These are phyloP conservation scores for Oriolus oriolus DNA, from an alignment of 2,113 vertebrate species.

Conservation along the genomic window DNA sequence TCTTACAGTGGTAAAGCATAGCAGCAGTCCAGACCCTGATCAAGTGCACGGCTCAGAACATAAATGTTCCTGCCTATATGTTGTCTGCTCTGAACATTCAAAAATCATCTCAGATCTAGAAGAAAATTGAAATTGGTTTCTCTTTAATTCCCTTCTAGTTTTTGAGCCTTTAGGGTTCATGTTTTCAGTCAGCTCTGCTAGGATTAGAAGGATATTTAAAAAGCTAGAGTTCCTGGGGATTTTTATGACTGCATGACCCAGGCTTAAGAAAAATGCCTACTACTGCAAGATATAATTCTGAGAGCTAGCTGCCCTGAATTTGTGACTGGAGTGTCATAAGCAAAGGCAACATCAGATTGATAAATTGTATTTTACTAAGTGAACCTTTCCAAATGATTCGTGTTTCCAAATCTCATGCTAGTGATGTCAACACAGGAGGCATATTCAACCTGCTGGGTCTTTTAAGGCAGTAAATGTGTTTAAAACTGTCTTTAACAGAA, in stretches of 20 bases:
- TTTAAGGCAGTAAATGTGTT: neutral
- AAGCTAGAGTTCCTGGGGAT: neutral
- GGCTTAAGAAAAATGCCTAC: slow-evolving; percentile 1
- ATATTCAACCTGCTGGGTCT: neutral
- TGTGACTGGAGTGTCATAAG: neutral
- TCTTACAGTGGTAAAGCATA: neutral
- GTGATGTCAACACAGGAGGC: neutral
- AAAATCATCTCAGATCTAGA: neutral
- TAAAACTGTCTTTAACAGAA: neutral
- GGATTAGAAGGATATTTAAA: slow-evolving; percentile 32
- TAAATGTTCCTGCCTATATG: neutral
- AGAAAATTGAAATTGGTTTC: neutral
- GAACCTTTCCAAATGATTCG: neutral
- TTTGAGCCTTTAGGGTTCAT: neutral
- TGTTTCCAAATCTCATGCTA: neutral
- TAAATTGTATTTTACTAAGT: neutral
- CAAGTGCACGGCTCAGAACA: neutral
- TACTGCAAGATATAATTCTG: neutral
- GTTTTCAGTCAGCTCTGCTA: neutral
- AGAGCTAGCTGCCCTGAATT: neutral
- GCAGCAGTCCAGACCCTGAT: neutral
- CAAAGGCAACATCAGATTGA: neutral
- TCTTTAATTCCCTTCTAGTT: neutral
- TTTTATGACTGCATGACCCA: neutral
- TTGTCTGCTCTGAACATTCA: neutral